Conservation (phyloP, 2,797 vertebrate genomes). For the Melanotaenia trifasciata region DNA sequence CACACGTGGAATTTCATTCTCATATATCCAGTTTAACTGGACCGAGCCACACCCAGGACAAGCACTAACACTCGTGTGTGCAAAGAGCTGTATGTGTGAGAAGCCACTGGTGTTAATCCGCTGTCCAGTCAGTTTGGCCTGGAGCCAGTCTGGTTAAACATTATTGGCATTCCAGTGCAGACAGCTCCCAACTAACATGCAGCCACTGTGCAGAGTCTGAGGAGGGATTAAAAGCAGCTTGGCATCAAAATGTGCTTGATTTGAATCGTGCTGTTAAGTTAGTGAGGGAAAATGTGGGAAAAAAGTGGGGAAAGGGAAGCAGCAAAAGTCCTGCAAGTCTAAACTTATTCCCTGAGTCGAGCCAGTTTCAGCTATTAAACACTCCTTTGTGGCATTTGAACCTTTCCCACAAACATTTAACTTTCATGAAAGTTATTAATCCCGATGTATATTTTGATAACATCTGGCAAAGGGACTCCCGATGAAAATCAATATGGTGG, state of each 20-base stretch:
- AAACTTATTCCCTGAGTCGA: slow-evolving; percentile 5
- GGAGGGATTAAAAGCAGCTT: slow-evolving; percentile 3
- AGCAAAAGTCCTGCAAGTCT: slow-evolving; percentile 2
- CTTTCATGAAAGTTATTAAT: not conserved
- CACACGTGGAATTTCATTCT: not conserved
- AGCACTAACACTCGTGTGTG: not conserved
- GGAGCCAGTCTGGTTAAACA: slow-evolving; percentile 69
- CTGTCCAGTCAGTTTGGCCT: slow-evolving; percentile 55
- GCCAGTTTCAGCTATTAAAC: slow-evolving; percentile 18
- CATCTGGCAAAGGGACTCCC: no score
- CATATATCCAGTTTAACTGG: not conserved
- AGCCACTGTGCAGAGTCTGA: slow-evolving; percentile 6
- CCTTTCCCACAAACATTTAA: not conserved
- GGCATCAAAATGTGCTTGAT: not conserved
- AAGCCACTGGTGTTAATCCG: slow-evolving; percentile 48
- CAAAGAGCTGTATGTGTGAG: slow-evolving; percentile 11
- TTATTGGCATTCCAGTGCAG: slow-evolving; percentile 67
- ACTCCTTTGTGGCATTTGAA: slow-evolving; percentile 14
- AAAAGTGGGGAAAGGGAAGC: not conserved
- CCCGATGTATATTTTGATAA: not conserved
- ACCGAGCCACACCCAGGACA: slow-evolving; percentile 17
- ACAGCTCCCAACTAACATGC: slow-evolving; percentile 22
- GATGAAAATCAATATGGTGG: no score
- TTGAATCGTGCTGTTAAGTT: not conserved
- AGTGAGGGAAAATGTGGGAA: not conserved